These are phyloP conservation scores for Nesoenas mayeri DNA, from an alignment of 2,113 vertebrate genomes.

Conservation along the genomic window DNA sequence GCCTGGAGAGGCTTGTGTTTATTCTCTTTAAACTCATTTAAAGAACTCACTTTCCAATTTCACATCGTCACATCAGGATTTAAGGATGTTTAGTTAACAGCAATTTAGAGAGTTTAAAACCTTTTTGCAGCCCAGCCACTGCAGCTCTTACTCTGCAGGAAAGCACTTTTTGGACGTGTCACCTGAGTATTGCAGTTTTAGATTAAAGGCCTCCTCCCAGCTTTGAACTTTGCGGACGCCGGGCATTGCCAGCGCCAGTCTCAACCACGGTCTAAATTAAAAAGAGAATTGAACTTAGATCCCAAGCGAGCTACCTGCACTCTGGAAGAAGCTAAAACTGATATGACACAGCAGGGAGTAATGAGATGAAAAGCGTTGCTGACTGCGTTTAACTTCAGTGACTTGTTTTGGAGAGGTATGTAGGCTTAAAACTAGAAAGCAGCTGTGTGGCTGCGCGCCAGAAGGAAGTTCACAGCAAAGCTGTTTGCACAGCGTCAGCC, in stretches of 20 bases:
- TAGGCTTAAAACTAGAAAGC: background rate
- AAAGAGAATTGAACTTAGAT: background rate
- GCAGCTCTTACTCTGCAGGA: background rate
- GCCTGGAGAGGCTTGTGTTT: background rate
- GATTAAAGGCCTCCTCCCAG: constrained; percentile 6
- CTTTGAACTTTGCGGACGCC: background rate
- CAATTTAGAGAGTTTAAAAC: background rate
- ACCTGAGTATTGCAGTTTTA: background rate
- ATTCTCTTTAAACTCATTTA: background rate
- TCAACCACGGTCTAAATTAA: background rate
- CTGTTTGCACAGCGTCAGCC: background rate
- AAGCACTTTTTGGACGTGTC: background rate
- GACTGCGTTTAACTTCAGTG: background rate
- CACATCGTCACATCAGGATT: background rate
- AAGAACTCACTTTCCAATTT: background rate
- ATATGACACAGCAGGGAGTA: background rate
- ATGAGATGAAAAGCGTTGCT: background rate
- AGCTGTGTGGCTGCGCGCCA: constrained; percentile 24
- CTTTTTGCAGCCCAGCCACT: background rate
- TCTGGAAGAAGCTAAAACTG: background rate
- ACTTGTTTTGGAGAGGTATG: constrained; percentile 32
- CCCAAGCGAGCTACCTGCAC: background rate
- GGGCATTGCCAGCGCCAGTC: background rate
- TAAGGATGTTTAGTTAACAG: background rate
- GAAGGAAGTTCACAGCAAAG: constrained; percentile 31